Percentiles rank a stretch among this genome's conserved stretches.
phyloP scores from a whole-genome alignment of 2,888 invertebrate species.

The Hypolimnas misippus region DNA sequence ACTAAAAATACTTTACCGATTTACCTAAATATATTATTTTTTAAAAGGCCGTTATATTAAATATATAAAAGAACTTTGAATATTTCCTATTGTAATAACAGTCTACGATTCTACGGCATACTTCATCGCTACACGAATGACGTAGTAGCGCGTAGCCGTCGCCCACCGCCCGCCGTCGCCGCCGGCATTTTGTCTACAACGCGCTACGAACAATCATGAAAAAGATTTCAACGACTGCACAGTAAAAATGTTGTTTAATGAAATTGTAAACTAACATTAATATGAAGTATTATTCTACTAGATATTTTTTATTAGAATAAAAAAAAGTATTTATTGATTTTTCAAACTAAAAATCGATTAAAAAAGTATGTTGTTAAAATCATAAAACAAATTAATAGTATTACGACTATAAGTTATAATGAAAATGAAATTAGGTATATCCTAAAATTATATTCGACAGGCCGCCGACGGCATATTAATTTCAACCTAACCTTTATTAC shows the following conservation, averaged over 20 bases:
- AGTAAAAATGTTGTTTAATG: background rate
- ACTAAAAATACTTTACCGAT: too few relatives aligned
- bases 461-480: conserved; percentile 3
- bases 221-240: conserved; percentile 26
- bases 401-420: too few relatives aligned
- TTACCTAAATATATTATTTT: too few relatives aligned
- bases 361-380: too few relatives aligned
- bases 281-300: too few relatives aligned
- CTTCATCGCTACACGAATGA: background rate
- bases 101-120: background rate
- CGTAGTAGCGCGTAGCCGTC: conserved; percentile 14
- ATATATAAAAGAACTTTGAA: background rate
- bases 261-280: background rate
- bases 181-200: conserved; percentile 15
- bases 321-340: too few relatives aligned
- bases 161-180: conserved; percentile 25
- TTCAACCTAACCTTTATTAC: background rate
- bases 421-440: too few relatives aligned
- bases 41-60: too few relatives aligned
- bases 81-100: background rate
- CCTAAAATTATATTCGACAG: background rate
- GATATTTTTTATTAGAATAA: too few relatives aligned
- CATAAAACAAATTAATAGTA: too few relatives aligned
- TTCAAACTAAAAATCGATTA: too few relatives aligned
- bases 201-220: conserved; percentile 11